Conservation (phyloP, 2,113 vertebrate genomes). For the Saccopteryx leptura region DNA sequence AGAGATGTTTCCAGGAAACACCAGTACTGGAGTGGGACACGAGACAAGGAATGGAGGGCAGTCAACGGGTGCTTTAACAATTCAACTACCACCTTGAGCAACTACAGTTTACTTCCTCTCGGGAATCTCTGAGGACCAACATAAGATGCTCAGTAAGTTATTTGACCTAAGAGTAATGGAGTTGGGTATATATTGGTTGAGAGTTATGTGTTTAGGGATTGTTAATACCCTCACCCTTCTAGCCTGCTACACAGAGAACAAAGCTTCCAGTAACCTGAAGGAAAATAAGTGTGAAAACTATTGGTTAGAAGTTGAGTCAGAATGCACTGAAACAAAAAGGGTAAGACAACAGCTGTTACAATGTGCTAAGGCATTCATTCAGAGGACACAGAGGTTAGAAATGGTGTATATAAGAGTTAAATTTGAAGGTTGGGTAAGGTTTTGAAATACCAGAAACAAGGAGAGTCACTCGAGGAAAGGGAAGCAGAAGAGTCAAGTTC, state of each 20-base stretch:
- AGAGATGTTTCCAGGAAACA: background rate
- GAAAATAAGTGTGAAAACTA: background rate
- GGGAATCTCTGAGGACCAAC: background rate
- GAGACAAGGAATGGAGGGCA: background rate
- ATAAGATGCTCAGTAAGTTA: background rate
- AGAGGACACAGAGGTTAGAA: background rate
- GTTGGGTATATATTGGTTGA: conserved; percentile 1
- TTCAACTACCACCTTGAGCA: background rate
- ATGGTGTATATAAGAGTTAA: background rate
- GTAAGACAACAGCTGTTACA: background rate
- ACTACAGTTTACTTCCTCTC: background rate
- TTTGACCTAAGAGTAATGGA: background rate
- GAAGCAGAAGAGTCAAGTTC: background rate
- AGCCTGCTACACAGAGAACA: background rate
- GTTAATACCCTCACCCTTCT: background rate
- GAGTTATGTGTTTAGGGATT: background rate
- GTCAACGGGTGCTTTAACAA: background rate
- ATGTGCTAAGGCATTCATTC: background rate
- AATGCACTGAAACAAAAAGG: background rate
- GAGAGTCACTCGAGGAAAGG: background rate
- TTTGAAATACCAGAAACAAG: background rate
- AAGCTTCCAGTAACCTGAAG: background rate
- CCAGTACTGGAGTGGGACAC: background rate
- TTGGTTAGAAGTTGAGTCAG: background rate
- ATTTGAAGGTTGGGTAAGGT: background rate